A percentile compares a stretch with the other conserved stretches of the same genome.
Conservation (phyloP, 2,113 vertebrate species). For the Ivindomyrus marchei region DNA sequence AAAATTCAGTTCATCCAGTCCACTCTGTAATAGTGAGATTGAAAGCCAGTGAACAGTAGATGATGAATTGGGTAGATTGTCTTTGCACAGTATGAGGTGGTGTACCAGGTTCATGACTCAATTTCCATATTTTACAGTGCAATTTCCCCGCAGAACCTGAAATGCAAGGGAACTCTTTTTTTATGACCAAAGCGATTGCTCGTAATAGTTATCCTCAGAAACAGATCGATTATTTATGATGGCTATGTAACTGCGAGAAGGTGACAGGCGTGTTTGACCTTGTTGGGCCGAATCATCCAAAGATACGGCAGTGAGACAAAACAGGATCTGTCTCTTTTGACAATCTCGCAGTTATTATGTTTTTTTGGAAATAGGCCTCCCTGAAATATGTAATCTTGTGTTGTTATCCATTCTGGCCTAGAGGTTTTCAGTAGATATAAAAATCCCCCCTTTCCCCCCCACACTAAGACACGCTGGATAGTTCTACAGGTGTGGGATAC, state of each 20-base stretch:
- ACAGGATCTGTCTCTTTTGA: not conserved
- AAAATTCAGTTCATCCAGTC: not conserved
- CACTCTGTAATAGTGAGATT: not conserved
- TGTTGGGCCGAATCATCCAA: not conserved
- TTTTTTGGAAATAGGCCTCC: not conserved
- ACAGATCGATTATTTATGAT: not conserved
- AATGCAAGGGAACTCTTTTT: not conserved
- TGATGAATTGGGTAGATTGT: slow-evolving; percentile 10
- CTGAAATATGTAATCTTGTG: not conserved
- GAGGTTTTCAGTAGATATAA: not conserved
- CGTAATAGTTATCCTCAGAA: not conserved
- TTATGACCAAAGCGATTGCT: not conserved
- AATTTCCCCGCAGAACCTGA: not conserved
- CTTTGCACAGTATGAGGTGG: not conserved
- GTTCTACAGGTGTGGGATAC: not conserved
- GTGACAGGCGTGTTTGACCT: not conserved
- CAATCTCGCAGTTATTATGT: not conserved
- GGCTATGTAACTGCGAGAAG: not conserved
- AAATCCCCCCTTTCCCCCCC: not conserved
- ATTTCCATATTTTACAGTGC: not conserved
- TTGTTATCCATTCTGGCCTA: not conserved
- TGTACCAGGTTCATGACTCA: not conserved
- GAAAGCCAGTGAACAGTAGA: slow-evolving; percentile 5
- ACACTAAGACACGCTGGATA: not conserved
- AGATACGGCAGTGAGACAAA: not conserved